Conservation (phyloP, 2,113 vertebrate genomes). For the Ptilonorhynchus violaceus region DNA sequence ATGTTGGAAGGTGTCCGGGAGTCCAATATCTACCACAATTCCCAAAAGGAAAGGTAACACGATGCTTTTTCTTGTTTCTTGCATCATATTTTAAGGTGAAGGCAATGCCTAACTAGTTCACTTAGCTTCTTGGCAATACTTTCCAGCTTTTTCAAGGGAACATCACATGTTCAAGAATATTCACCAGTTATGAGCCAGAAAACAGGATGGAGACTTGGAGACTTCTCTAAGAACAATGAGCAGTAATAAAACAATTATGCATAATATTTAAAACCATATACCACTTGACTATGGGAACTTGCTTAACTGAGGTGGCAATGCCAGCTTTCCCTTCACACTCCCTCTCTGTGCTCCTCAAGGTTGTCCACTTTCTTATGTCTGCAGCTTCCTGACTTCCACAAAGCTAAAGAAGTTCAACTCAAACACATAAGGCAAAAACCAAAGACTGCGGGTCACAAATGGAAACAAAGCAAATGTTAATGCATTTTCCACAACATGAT, state of each 20-base stretch:
- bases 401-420: not conserved
- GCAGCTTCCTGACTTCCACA: not conserved
- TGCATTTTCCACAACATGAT: not conserved
- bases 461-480: not conserved
- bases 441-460: not conserved
- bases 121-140: not conserved
- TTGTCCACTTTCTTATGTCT: not conserved
- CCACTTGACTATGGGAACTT: not conserved
- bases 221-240: not conserved
- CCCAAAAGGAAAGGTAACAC: not conserved
- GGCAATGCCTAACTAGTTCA: not conserved
- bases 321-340: not conserved
- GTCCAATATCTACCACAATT: not conserved
- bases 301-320: not conserved
- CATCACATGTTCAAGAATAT: not conserved
- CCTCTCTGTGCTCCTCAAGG: not conserved
- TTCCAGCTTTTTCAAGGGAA: not conserved
- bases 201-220: not conserved
- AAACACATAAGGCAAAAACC: not conserved
- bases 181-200: not conserved
- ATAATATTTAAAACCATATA: not conserved
- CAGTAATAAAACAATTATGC: not conserved
- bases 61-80: not conserved
- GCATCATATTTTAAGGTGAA: not conserved
- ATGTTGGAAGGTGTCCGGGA: not conserved